phyloP scores from a whole-genome alignment of 30 jellyfish, hydroid and myxozoan species.

The Hydractinia symbiolongicarpus region DNA sequence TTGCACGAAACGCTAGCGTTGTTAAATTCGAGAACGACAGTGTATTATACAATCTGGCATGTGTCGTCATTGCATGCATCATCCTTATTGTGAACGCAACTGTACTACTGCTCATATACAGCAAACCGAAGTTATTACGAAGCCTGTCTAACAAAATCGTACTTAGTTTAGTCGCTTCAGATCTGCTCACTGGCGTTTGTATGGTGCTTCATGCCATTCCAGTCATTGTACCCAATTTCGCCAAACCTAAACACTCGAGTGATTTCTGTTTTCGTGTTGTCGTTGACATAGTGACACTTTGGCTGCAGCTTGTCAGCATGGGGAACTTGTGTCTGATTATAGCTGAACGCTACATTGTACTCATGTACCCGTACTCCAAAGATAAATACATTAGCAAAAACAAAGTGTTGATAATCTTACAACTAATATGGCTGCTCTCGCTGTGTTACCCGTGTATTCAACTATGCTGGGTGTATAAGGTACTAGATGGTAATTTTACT shows the following conservation, averaged over 20 bases:
- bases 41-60: too few relatives aligned
- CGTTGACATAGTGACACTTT: constrained; percentile 9
- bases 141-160: neutral
- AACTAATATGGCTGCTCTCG: neutral
- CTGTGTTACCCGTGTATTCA: constrained; percentile 22
- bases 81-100: neutral
- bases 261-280: neutral
- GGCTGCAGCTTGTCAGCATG: constrained; percentile 26
- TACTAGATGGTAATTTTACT: neutral
- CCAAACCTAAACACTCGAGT: neutral
- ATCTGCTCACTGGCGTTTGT: constrained; percentile 17
- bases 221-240: neutral
- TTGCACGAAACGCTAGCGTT: too few relatives aligned
- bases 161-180: constrained; percentile 24
- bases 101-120: neutral
- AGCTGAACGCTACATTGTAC: constrained; percentile 26
- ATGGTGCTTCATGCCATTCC: constrained; percentile 12
- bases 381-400: neutral
- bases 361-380: constrained; percentile 8
- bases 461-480: constrained; percentile 25
- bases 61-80: neutral
- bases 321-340: constrained; percentile 13
- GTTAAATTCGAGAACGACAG: too few relatives aligned
- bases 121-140: neutral
- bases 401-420: neutral